phyloP scores from a whole-genome alignment of 2,888 invertebrate genomes.

The Erannis defoliaria region DNA sequence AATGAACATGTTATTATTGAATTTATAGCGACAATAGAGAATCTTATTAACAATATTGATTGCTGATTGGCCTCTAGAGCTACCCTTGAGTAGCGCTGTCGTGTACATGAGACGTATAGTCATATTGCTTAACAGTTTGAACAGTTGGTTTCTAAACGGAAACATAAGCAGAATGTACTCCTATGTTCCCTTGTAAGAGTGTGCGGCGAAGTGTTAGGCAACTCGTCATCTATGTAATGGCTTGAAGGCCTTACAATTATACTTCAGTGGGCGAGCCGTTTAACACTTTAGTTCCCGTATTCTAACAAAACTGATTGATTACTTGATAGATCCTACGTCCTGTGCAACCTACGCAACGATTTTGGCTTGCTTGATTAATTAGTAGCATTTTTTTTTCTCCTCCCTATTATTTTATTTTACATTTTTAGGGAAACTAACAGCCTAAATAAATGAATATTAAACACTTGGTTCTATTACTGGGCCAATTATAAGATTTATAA shows the following conservation, averaged over 20 bases:
- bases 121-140: slow-evolving; percentile 67
- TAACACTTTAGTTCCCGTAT: slow-evolving; percentile 46
- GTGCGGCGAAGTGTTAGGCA: slow-evolving; percentile 60
- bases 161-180: slow-evolving; percentile 60
- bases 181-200: slow-evolving; percentile 56
- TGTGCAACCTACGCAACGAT: slow-evolving; percentile 27
- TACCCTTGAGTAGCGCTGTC: slow-evolving; percentile 54
- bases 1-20: slow-evolving; percentile 36
- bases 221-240: slow-evolving; percentile 72
- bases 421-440: no score
- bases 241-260: slow-evolving; percentile 69
- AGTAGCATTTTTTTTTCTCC: background rate
- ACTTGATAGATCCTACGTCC: slow-evolving; percentile 34
- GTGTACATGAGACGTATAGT: slow-evolving; percentile 56
- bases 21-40: slow-evolving; percentile 36
- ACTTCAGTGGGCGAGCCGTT: slow-evolving; percentile 58
- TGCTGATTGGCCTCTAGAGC: slow-evolving; percentile 47
- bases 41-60: slow-evolving; percentile 45
- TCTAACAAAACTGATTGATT: slow-evolving; percentile 34
- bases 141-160: slow-evolving; percentile 77
- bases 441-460: background rate
- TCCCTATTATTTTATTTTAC: no score
- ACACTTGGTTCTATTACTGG: no score
- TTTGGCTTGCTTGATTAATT: slow-evolving; percentile 11
- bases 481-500: no score